phyloP scores from a whole-genome alignment of 2,113 vertebrate genomes.

The human region DNA sequence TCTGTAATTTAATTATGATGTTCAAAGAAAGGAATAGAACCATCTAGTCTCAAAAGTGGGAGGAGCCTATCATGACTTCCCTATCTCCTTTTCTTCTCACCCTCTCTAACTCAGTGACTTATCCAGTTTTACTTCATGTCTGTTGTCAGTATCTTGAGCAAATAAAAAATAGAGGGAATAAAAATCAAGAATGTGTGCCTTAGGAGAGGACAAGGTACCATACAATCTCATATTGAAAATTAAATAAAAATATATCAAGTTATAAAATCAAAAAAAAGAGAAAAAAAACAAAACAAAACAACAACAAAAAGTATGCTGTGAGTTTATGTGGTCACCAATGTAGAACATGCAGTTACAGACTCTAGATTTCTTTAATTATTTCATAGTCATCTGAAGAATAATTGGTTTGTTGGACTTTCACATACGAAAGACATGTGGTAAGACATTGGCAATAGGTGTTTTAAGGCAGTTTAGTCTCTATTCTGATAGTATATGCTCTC shows the following conservation, averaged over 20 bases:
- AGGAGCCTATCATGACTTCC: neutral
- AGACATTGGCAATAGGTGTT: neutral
- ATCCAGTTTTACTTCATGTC: too few relatives aligned
- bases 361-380: neutral
- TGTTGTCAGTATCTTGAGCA: neutral
- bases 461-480: neutral
- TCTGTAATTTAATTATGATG: neutral
- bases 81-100: neutral
- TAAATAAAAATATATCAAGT: neutral
- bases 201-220: neutral
- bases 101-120: neutral
- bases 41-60: neutral
- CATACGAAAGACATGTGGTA: too few relatives aligned
- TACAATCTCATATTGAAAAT: neutral
- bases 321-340: too few relatives aligned
- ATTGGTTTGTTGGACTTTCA: too few relatives aligned
- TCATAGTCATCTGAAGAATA: neutral
- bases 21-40: neutral
- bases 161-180: neutral
- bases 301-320: too few relatives aligned
- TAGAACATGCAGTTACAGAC: rapidly evolving
- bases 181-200: neutral
- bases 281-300: too few relatives aligned
- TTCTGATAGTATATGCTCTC: neutral
- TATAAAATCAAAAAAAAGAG: too few relatives aligned